Evolutionary conservation across 2,888 invertebrate genomes (phyloP).

Genomic region (Drosophila anomelani): DNA sequence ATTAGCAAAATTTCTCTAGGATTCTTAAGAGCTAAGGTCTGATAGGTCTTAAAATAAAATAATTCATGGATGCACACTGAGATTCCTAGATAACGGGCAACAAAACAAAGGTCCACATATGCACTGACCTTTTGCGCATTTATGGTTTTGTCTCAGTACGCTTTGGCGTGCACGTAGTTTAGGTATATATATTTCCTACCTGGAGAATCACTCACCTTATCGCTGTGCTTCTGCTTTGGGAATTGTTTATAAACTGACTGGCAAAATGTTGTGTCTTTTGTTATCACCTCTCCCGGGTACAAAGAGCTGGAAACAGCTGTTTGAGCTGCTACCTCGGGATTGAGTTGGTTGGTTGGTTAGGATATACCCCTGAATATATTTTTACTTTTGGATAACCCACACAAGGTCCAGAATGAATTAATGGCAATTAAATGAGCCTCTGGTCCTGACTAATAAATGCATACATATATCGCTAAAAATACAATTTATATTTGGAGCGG

Average conservation of each 20-base stretch:
- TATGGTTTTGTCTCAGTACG: neutral
- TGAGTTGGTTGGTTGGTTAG: neutral
- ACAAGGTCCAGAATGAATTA: neutral
- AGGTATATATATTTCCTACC: conserved; percentile 1
- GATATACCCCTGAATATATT: neutral
- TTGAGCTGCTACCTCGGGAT: conserved; percentile 19
- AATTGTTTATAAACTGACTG: conserved; percentile 40
- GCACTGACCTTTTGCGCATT: conserved; percentile 17
- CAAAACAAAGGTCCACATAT: conserved; percentile 15
- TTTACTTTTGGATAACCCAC: neutral
- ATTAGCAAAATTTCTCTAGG: neutral
- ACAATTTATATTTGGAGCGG: neutral
- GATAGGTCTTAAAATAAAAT: neutral
- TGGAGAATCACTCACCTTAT: conserved; percentile 11
- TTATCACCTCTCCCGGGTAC: conserved; percentile 33
- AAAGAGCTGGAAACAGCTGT: conserved; percentile 46
- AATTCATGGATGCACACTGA: neutral
- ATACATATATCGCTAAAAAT: neutral
- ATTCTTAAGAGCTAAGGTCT: neutral
- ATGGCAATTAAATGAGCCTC: neutral
- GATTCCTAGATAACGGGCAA: neutral
- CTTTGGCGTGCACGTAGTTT: conserved; percentile 13
- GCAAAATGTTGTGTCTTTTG: conserved; percentile 31
- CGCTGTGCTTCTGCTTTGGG: conserved; percentile 17
- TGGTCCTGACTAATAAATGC: neutral